Percentiles rank a stretch among this genome's conserved stretches.
These are phyloP conservation scores for Acanthacorydalis orientalis DNA, from an alignment of 2,888 invertebrate species.

Conservation along the genomic window DNA sequence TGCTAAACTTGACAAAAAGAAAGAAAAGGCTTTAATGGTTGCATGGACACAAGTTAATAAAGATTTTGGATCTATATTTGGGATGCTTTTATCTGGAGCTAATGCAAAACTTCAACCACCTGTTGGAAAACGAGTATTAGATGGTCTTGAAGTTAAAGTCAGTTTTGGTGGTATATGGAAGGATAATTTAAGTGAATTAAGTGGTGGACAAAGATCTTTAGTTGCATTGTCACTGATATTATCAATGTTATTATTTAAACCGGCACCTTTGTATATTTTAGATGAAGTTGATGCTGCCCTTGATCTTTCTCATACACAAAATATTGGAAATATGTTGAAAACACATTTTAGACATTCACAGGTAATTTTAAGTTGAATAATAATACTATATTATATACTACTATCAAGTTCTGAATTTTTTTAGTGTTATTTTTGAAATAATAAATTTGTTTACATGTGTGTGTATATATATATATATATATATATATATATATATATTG, in stretches of 20 bases:
- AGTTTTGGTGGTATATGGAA: slow-evolving; percentile 92
- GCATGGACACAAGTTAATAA: slow-evolving; percentile 79
- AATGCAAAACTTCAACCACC: slow-evolving; percentile 70
- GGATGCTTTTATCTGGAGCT: slow-evolving; percentile 77
- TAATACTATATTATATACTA: neutral
- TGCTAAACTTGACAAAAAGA: slow-evolving; percentile 77
- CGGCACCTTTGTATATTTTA: slow-evolving; percentile 94
- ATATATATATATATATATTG: slow-evolving; percentile 4
- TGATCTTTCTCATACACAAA: slow-evolving; percentile 95
- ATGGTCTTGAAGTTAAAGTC: slow-evolving; percentile 81
- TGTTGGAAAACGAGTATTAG: slow-evolving; percentile 53
- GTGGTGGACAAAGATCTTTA: slow-evolving; percentile 91
- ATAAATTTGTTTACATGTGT: neutral
- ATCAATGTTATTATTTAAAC: slow-evolving; percentile 91
- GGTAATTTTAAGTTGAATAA: slow-evolving; percentile 24
- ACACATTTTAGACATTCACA: slow-evolving; percentile 78
- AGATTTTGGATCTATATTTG: slow-evolving; percentile 92
- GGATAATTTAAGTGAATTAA: slow-evolving; percentile 86
- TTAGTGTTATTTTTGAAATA: neutral
- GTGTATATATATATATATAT: slow-evolving; percentile 2
- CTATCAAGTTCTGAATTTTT: too few relatives aligned
- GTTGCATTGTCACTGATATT: slow-evolving; percentile 92
- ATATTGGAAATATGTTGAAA: slow-evolving; percentile 91
- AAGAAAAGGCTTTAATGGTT: slow-evolving; percentile 58
- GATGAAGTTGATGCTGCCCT: slow-evolving; percentile 98